Evolutionary conservation across 2,797 vertebrate genomes (phyloP).

Genomic region (Lepilemur septentrionalis): DNA sequence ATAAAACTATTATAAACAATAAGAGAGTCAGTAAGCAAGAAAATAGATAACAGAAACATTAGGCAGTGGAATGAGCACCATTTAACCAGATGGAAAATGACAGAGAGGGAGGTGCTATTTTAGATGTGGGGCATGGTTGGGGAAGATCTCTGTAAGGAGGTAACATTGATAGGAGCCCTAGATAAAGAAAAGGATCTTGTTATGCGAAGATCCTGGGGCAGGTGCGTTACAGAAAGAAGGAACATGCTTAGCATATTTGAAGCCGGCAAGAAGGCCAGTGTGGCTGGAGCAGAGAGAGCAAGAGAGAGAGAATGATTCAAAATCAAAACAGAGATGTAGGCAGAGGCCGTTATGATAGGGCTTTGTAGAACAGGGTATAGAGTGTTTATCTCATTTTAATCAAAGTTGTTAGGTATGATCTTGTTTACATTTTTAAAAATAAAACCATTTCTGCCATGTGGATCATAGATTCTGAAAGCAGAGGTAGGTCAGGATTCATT

Average conservation of each 20-base stretch:
- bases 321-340: not conserved
- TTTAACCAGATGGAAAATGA: slow-evolving; percentile 5
- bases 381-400: not conserved
- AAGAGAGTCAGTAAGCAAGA: not conserved
- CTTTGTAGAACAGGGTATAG: not conserved
- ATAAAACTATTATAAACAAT: slow-evolving; percentile 6
- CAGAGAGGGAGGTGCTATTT: not conserved
- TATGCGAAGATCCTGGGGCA: not conserved
- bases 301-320: not conserved
- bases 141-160: not conserved
- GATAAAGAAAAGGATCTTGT: not conserved
- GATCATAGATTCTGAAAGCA: not conserved
- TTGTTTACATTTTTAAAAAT: not conserved
- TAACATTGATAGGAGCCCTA: not conserved
- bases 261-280: not conserved
- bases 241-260: not conserved
- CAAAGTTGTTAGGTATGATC: not conserved
- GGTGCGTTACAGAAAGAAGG: not conserved
- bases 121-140: not conserved
- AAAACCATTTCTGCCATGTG: not conserved
- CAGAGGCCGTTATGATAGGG: not conserved
- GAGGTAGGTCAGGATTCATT: not conserved
- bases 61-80: not conserved
- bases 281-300: not conserved
- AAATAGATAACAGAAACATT: not conserved